phyloP scores from a whole-genome alignment of 2,888 invertebrate genomes.

The Orthonychiurus folsomi region DNA sequence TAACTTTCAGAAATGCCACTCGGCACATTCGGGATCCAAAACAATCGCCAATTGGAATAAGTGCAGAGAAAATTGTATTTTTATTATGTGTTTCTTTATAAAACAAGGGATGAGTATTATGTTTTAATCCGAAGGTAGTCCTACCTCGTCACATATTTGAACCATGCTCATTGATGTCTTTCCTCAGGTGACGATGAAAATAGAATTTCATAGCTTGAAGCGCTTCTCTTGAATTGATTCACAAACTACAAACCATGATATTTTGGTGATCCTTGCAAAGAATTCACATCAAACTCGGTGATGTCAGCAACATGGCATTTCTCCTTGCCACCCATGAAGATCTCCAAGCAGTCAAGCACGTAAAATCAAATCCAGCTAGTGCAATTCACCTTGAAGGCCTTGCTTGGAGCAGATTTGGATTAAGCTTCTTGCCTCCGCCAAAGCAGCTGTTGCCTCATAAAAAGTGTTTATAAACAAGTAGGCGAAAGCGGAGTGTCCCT shows the following conservation, averaged over 20 bases:
- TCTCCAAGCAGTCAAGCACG: not conserved
- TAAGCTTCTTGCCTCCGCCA: not conserved
- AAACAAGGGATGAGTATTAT: too few relatives aligned
- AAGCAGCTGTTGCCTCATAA: not conserved
- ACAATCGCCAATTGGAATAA: conserved; percentile 15
- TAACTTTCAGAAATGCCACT: conserved; percentile 18
- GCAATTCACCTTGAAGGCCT: not conserved
- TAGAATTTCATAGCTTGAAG: conserved; percentile 18
- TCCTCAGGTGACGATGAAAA: conserved; percentile 15
- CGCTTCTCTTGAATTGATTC: conserved; percentile 8
- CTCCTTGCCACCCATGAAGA: not conserved
- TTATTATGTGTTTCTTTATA: conserved; percentile 6
- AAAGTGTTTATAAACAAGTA: not conserved
- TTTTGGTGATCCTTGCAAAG: too few relatives aligned
- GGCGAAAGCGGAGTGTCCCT: not conserved
- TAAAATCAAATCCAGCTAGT: not conserved
- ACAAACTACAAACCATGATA: not conserved
- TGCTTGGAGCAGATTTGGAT: not conserved
- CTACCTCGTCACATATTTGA: conserved; percentile 6
- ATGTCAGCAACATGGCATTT: not conserved
- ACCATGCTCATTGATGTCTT: conserved; percentile 8
- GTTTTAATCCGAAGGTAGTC: too few relatives aligned
- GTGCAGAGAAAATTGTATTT: too few relatives aligned
- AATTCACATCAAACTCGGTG: not conserved
- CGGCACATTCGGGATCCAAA: conserved; percentile 18